Base-by-base conservation (phyloP, 2,113 vertebrate genomes). In the Cynocephalus volans region DNA sequence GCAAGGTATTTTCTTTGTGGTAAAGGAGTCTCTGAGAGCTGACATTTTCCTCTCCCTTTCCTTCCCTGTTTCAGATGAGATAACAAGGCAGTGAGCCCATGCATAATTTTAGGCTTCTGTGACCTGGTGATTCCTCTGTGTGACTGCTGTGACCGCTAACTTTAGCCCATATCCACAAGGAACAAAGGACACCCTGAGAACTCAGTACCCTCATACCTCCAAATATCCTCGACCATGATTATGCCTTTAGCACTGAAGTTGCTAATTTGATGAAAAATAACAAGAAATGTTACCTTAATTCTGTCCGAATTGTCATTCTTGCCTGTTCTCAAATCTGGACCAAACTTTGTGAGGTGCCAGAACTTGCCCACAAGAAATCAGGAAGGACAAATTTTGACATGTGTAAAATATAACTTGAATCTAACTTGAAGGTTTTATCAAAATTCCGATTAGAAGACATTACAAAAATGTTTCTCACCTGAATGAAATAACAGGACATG, bases 181-280 rank as follows among this genome's bases (percentile, higher is more conserved):
- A 88, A 28, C 41, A 75, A 70, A 89, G 17, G 41, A 75, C 19
- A 11, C 23, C 41, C 19, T 56, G 33, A 19, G 33, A 76, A 31
- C 33, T 41, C 6, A 23, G 9, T 76, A 9, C 33, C 14, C 13
- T 72, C 45, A 33, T 3, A 33, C 31, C 1, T 33, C 33, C 31
- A 14, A 6, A 21, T 8, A n/a, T 62, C 19, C 28, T 21, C 84
- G 52, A 41, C n/a, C 76, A 54, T 14, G 17, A 87, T 9, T 28
- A 60, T 28, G 13, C 6, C 12, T 75, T 69, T n/a, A 7, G 17
- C 17, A 67, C 28, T 45, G 23, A 76, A 89, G 8, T 36, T 67
- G 70, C 36, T 90, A 73, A 85, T 33, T 90, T 89, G 64, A 80
- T 91, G 79, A 82, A 31, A 96, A 90, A 70, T 76, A 72, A 60